Evolutionary conservation across 2,113 vertebrate genomes (phyloP).

Genomic region (Mesembrinibis cayennensis): DNA sequence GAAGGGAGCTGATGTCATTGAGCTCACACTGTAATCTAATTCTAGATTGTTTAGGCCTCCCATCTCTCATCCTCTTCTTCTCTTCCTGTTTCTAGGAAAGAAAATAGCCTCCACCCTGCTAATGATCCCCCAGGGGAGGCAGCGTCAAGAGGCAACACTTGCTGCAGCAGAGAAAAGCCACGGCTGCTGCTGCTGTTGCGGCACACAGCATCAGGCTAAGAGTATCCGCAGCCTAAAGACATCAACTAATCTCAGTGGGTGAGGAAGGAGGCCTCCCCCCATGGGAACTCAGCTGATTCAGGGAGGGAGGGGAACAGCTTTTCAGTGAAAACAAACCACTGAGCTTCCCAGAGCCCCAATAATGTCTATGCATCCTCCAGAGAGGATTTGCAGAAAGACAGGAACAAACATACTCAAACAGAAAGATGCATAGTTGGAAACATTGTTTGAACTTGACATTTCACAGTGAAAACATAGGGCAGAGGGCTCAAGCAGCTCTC

Average conservation of each 20-base stretch:
- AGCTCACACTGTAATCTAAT: constrained; percentile 13
- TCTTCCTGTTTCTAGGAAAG: constrained; percentile 67
- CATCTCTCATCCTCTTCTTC: constrained; percentile 38
- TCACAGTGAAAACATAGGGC: not conserved
- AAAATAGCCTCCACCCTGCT: constrained; percentile 50
- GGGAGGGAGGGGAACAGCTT: not conserved
- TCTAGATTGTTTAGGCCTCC: constrained; percentile 31
- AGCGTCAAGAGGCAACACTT: constrained; percentile 47
- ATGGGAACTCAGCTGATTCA: not conserved
- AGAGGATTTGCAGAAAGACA: not conserved
- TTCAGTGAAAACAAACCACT: not conserved
- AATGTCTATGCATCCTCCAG: not conserved
- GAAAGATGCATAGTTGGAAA: not conserved
- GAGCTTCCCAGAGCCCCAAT: constrained; percentile 8
- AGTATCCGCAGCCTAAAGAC: not conserved
- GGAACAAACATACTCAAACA: not conserved
- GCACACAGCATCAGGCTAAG: not conserved
- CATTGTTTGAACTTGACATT: not conserved
- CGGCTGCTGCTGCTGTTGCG: constrained; percentile 13
- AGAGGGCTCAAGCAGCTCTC: not conserved
- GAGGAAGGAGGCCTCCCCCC: not conserved
- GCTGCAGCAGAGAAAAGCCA: constrained; percentile 6
- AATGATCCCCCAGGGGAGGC: constrained; percentile 27
- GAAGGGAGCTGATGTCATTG: constrained; percentile 39
- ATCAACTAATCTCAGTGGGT: not conserved